Evolutionary conservation across 2,888 invertebrate species (phyloP).

Genomic region (Leptura quadrifasciata): DNA sequence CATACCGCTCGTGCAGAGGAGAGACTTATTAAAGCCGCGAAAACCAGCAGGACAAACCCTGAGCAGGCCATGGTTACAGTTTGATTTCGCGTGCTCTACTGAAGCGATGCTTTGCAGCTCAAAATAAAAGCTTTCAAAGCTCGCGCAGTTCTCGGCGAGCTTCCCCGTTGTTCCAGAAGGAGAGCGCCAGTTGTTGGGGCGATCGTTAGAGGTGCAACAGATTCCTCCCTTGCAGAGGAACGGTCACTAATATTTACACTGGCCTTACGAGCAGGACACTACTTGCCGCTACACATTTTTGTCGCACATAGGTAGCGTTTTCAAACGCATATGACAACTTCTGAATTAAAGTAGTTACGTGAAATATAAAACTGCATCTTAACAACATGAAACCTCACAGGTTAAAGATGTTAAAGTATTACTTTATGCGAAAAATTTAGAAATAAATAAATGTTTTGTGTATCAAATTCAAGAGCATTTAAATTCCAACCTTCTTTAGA

Average conservation of each 20-base stretch:
- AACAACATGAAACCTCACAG: too few species aligned
- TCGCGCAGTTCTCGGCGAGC: conserved; percentile 50
- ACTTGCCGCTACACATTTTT: neutral
- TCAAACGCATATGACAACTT: too few species aligned
- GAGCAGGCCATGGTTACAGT: conserved; percentile 43
- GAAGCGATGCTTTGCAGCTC: conserved; percentile 43
- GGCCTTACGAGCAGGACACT: neutral
- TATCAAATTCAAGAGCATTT: too few species aligned
- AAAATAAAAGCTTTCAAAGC: conserved; percentile 53
- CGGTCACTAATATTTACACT: neutral
- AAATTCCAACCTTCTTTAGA: too few species aligned
- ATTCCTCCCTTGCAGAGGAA: neutral
- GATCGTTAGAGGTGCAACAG: neutral
- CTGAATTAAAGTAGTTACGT: too few species aligned
- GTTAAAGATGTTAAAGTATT: too few species aligned
- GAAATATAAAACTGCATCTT: too few species aligned
- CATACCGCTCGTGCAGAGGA: conserved; percentile 56
- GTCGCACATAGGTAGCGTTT: too few species aligned
- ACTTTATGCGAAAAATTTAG: too few species aligned
- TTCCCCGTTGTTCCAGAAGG: conserved; percentile 14
- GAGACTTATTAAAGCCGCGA: conserved; percentile 49
- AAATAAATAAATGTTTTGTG: too few species aligned
- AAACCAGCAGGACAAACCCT: conserved; percentile 38
- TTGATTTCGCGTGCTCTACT: conserved; percentile 55
- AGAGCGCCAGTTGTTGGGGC: conserved; percentile 24